Evolutionary conservation across 2,797 vertebrate genomes (phyloP).

Genomic region (Paguma larvata): DNA sequence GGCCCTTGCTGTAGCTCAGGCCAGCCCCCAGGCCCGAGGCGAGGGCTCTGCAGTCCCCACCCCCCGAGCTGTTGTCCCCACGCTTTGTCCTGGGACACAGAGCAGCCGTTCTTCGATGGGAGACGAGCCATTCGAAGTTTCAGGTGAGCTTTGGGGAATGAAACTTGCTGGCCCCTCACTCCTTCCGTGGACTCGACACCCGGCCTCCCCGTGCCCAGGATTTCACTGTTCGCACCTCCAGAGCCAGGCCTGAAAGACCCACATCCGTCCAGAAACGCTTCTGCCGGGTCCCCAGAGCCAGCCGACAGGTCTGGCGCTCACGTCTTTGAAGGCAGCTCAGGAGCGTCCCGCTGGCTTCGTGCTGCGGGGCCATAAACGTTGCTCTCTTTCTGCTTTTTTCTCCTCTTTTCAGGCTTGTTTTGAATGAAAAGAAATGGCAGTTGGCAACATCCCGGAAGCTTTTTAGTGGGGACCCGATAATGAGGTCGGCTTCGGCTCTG

Average conservation of each 20-base stretch:
- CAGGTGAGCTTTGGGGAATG: background rate
- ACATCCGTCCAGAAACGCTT: background rate
- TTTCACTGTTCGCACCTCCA: background rate
- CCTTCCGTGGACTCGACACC: background rate
- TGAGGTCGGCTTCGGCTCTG: constrained; percentile 16
- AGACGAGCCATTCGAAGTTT: background rate
- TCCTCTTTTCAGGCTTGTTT: background rate
- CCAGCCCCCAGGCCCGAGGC: background rate
- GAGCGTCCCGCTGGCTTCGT: background rate
- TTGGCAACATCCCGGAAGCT: background rate
- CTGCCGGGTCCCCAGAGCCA: background rate
- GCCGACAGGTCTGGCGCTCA: background rate
- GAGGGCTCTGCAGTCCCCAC: no score
- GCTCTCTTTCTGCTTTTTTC: background rate
- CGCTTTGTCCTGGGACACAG: background rate
- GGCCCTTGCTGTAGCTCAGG: background rate
- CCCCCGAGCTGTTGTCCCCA: background rate
- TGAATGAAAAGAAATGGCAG: constrained; percentile 35
- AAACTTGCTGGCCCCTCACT: background rate
- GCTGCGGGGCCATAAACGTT: background rate
- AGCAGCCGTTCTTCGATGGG: background rate
- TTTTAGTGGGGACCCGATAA: background rate
- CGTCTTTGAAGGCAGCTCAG: background rate
- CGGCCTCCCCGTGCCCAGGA: no score
- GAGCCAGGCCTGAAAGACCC: background rate